phyloP scores from a whole-genome alignment of 2,888 invertebrate genomes.

The Melieria picta region DNA sequence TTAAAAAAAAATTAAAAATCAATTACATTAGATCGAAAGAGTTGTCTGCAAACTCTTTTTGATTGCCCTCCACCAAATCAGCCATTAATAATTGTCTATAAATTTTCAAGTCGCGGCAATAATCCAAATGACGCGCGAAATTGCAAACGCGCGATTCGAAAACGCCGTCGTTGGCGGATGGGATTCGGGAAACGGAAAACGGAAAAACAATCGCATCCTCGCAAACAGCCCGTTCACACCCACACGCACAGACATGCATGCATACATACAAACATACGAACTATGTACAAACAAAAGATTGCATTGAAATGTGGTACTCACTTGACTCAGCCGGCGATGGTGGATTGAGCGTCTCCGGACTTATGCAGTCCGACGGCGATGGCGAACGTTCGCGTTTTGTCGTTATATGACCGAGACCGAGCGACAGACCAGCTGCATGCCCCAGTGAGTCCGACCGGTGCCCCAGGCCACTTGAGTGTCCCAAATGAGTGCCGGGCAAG shows the following conservation, averaged over 20 bases:
- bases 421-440: conserved; percentile 70
- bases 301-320: conserved; percentile 68
- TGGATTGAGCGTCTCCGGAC: conserved; percentile 88
- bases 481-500: conserved; percentile 71
- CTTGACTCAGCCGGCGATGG: conserved; percentile 91
- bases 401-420: conserved; percentile 72
- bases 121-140: too few species aligned
- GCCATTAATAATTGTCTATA: too few species aligned
- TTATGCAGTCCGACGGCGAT: conserved; percentile 88
- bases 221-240: not conserved
- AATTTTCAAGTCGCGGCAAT: too few species aligned
- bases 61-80: too few species aligned
- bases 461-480: conserved; percentile 65
- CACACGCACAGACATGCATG: not conserved
- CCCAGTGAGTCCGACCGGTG: conserved; percentile 67
- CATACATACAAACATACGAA: conserved; percentile 3
- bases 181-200: too few species aligned
- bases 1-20: too few species aligned
- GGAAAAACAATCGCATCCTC: too few species aligned
- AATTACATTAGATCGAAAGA: too few species aligned
- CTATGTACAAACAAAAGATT: conserved; percentile 13
- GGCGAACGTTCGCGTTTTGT: conserved; percentile 89
- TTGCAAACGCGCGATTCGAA: too few species aligned
- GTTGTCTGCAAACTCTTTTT: too few species aligned
- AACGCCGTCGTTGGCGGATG: too few species aligned